Conservation (phyloP, 2,888 invertebrate species). For the Xestia xanthographa region DNA sequence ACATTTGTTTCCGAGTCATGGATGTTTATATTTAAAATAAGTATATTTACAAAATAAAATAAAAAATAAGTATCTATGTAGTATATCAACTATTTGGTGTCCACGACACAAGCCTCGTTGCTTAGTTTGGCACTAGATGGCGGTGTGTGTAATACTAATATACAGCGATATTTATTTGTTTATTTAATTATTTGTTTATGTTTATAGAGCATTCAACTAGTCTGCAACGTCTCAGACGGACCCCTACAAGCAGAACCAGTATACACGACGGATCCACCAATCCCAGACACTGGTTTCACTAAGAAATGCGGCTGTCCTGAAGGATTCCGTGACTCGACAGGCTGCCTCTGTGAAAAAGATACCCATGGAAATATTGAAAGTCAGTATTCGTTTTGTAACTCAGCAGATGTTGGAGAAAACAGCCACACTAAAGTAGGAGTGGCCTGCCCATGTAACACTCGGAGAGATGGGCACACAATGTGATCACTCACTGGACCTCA, state of each 20-base stretch:
- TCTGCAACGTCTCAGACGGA: slow-evolving; percentile 49
- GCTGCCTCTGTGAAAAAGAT: slow-evolving; percentile 45
- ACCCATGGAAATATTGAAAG: slow-evolving; percentile 21
- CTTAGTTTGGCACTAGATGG: no score
- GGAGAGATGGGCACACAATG: neutral
- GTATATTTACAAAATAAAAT: no score
- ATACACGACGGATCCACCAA: slow-evolving; percentile 39
- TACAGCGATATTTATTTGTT: no score
- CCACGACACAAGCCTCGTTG: no score
- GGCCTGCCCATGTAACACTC: neutral
- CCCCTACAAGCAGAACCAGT: slow-evolving; percentile 35
- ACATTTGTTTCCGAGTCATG: no score
- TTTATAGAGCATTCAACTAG: slow-evolving; percentile 47
- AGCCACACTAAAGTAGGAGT: neutral
- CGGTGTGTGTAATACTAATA: no score
- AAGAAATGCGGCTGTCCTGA: slow-evolving; percentile 48
- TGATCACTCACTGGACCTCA: neutral
- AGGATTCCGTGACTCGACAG: slow-evolving; percentile 38
- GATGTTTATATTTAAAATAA: no score
- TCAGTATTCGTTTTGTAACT: slow-evolving; percentile 17
- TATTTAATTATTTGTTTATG: no score
- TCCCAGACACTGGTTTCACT: slow-evolving; percentile 43
- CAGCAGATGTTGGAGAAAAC: neutral
- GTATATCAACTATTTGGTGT: no score
- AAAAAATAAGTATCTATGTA: no score